Evolutionary conservation across 2,113 vertebrate genomes (phyloP).

Genomic region (Octodon degus): DNA sequence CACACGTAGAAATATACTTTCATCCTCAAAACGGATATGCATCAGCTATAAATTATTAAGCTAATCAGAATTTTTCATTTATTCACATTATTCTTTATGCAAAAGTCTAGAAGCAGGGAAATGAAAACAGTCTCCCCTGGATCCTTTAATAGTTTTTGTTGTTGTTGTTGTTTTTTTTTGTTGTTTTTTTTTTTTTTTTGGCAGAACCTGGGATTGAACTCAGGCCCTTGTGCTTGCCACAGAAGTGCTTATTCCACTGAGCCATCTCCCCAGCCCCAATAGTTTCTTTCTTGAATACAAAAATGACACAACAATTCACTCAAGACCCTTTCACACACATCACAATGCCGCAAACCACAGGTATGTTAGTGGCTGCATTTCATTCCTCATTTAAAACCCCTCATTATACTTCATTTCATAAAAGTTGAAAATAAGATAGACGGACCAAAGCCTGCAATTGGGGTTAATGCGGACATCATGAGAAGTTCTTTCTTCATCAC

Average conservation of each 20-base stretch:
- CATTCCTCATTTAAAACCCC: background rate
- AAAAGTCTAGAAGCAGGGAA: conserved; percentile 66
- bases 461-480: background rate
- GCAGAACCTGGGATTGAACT: no score
- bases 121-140: conserved; percentile 65
- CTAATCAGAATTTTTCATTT: conserved; percentile 78
- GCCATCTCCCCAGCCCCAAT: no score
- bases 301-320: background rate
- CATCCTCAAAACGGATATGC: conserved; percentile 55
- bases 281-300: background rate
- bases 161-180: no score
- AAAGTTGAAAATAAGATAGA: background rate
- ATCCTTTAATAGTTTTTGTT: background rate
- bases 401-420: background rate
- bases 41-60: conserved; percentile 75
- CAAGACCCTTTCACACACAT: background rate
- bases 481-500: accelerated
- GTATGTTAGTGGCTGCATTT: background rate
- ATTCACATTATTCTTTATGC: conserved; percentile 67
- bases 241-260: no score
- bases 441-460: background rate
- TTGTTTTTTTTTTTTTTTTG: no score
- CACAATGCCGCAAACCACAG: background rate
- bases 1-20: conserved; percentile 67
- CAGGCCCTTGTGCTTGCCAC: no score